These are phyloP conservation scores for Notamacropus eugenii DNA, from an alignment of 2,797 vertebrate species.

Conservation along the genomic window DNA sequence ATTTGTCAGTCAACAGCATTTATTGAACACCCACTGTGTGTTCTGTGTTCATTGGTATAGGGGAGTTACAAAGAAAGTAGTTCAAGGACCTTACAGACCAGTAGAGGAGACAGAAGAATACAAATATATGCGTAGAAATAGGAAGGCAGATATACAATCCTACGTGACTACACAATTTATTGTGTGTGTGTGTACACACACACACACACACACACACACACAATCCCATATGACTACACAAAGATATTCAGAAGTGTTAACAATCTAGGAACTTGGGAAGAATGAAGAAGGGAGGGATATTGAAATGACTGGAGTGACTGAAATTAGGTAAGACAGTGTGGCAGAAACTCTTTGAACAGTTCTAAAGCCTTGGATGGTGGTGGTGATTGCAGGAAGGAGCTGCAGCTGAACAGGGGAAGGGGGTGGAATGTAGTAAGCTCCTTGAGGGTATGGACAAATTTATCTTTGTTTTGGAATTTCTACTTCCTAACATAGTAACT, in stretches of 20 bases:
- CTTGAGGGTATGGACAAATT: background rate
- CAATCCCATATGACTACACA: slow-evolving; percentile 15
- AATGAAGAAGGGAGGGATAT: background rate
- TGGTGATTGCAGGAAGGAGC: background rate
- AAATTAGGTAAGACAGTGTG: background rate
- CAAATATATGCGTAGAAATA: slow-evolving; percentile 46
- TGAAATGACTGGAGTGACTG: background rate
- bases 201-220: background rate
- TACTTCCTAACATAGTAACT: background rate
- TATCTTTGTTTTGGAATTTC: background rate
- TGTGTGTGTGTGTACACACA: background rate
- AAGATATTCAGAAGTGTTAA: background rate
- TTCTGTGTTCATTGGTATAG: slow-evolving; percentile 6
- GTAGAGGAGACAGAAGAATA: slow-evolving; percentile 51
- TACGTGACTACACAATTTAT: slow-evolving; percentile 18
- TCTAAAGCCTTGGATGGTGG: background rate
- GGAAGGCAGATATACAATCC: background rate
- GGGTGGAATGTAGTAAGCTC: background rate
- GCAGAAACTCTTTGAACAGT: background rate
- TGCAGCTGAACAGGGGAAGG: background rate
- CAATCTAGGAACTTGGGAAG: background rate
- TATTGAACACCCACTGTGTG: slow-evolving; percentile 36
- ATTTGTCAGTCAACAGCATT: slow-evolving; percentile 40
- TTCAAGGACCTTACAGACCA: slow-evolving; percentile 60
- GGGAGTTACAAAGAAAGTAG: slow-evolving; percentile 51